Percentiles rank a stretch among this genome's conserved stretches.
Conservation (phyloP, 2,113 vertebrate genomes). For the Hemicordylus capensis region DNA sequence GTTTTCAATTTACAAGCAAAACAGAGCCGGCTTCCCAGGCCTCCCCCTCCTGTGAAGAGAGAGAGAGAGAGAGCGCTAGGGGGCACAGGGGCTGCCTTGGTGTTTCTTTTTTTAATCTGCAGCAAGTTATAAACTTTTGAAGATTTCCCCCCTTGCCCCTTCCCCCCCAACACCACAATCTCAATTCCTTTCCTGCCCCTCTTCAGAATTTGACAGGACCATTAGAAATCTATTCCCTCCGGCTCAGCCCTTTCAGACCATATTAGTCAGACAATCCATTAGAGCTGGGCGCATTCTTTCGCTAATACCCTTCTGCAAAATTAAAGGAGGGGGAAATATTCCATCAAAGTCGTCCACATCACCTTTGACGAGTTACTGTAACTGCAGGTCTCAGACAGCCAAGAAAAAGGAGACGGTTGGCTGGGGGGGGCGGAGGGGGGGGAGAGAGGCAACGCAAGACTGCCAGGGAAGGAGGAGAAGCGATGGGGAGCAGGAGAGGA, state of each 20-base stretch:
- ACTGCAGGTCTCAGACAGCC: conserved; percentile 1
- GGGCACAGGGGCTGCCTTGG: not conserved
- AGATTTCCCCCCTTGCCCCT: not conserved
- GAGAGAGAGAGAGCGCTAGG: not conserved
- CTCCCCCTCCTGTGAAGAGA: not conserved
- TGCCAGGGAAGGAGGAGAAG: not conserved
- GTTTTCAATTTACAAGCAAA: not conserved
- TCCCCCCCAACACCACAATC: not conserved
- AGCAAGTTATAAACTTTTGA: conserved; percentile 14
- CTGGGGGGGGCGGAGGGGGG: not conserved
- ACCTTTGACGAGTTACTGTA: conserved; percentile 32
- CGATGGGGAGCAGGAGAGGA: too few species aligned
- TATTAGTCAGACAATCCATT: conserved; percentile 54
- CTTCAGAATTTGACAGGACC: conserved; percentile 43
- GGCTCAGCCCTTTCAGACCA: conserved; percentile 43
- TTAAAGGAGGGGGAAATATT: conserved; percentile 13
- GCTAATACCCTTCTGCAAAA: conserved; percentile 31
- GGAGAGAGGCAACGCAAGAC: not conserved
- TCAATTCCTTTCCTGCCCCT: conserved; percentile 10
- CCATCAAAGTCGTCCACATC: not conserved
- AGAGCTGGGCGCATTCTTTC: not conserved
- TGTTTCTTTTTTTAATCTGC: not conserved
- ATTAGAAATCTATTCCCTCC: conserved; percentile 52
- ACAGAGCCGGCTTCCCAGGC: not conserved
- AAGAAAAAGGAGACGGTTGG: too few species aligned